A percentile compares a stretch with the other conserved stretches of the same genome.
Evolutionary conservation across 2,888 invertebrate genomes (phyloP).

Genomic region (Drosophila austrosaltans): DNA sequence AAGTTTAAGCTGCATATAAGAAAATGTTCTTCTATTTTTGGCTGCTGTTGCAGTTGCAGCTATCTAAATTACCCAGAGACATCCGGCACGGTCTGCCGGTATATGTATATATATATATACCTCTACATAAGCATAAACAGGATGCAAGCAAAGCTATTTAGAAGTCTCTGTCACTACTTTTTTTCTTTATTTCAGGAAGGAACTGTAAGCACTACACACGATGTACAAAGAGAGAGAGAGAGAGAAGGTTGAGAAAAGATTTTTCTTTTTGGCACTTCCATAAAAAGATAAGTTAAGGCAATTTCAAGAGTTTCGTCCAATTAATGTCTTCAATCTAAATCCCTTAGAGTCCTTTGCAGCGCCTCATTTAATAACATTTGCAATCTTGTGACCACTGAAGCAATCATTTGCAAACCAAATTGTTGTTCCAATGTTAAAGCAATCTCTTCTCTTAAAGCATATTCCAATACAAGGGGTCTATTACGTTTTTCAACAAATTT

Average conservation of each 20-base stretch:
- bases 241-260: slow-evolving; percentile 20
- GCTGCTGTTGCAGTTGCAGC: slow-evolving; percentile 71
- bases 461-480: slow-evolving; percentile 49
- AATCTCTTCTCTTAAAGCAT: slow-evolving; percentile 46
- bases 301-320: slow-evolving; percentile 48
- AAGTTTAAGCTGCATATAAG: slow-evolving; percentile 55
- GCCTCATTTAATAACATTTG: slow-evolving; percentile 60
- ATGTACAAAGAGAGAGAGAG: slow-evolving; percentile 38
- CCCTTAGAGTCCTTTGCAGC: background rate
- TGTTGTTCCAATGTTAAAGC: slow-evolving; percentile 52
- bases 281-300: slow-evolving; percentile 80
- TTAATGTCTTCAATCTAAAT: slow-evolving; percentile 68
- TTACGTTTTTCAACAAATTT: slow-evolving; percentile 62
- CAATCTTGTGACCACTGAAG: slow-evolving; percentile 57
- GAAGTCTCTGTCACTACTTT: slow-evolving; percentile 33
- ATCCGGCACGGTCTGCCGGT: slow-evolving; percentile 58
- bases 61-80: slow-evolving; percentile 80
- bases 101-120: slow-evolving; percentile 13
- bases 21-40: slow-evolving; percentile 19
- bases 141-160: slow-evolving; percentile 57
- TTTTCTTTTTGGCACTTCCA: slow-evolving; percentile 52
- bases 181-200: slow-evolving; percentile 68
- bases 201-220: slow-evolving; percentile 49
- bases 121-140: slow-evolving; percentile 70
- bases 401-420: slow-evolving; percentile 64